Conservation (phyloP, 2,888 invertebrate genomes). For the Cosmia trapezina region DNA sequence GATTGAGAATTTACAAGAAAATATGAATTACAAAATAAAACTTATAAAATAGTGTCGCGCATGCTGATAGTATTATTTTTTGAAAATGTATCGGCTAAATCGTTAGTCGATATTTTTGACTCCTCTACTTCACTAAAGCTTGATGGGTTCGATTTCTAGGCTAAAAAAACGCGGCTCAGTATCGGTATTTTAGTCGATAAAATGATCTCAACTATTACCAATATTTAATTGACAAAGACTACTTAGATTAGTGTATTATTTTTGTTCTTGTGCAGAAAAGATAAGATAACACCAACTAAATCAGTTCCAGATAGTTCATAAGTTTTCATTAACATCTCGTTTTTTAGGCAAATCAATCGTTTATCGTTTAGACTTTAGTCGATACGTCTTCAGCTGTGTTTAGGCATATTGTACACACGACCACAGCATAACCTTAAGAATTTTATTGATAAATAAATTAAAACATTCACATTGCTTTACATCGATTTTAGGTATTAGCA, state of each 20-base stretch:
- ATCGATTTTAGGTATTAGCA: background rate
- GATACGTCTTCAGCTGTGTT: constrained; percentile 26
- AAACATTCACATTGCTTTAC: constrained; percentile 6
- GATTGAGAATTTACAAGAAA: constrained; percentile 59
- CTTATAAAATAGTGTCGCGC: constrained; percentile 49
- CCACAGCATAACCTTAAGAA: background rate
- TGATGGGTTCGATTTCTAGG: background rate
- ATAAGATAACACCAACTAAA: constrained; percentile 6
- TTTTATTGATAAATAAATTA: constrained; percentile 3
- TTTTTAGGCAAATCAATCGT: background rate
- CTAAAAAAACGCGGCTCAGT: constrained; percentile 12
- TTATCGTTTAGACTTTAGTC: constrained; percentile 30
- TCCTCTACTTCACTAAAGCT: background rate
- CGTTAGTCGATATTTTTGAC: background rate
- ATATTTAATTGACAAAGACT: constrained; percentile 39
- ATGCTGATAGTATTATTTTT: background rate
- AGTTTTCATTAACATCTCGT: background rate
- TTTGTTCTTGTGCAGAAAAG: constrained; percentile 17
- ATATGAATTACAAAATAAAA: constrained; percentile 55
- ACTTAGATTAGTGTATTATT: constrained; percentile 9
- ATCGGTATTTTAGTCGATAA: constrained; percentile 4
- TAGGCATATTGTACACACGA: background rate
- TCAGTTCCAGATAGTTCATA: constrained; percentile 28
- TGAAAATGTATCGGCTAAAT: constrained; percentile 39
- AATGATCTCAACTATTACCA: background rate